Evolutionary conservation across 2,888 invertebrate genomes (phyloP), one percentile per base, ranked within the genome.

Genomic region (Drosophila acutilabella): DNA sequence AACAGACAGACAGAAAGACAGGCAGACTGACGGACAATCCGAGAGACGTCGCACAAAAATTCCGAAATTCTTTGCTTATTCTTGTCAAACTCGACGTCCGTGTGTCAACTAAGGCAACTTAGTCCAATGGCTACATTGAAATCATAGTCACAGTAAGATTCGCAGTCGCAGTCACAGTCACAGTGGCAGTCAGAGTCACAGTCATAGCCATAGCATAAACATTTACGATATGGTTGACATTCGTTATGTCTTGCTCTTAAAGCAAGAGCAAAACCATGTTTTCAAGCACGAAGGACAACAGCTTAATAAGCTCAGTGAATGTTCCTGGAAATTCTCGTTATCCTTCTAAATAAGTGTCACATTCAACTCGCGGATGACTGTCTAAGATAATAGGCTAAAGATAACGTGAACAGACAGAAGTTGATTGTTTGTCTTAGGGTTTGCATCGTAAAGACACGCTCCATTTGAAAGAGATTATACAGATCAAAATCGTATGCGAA

Each of bases 141-240:
- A 60, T 50, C 47, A 67, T 18, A 48, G 54, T 14, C 40, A 26
- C n/a, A 41, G 47, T 16, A 20, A 48, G 1, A 33, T 14, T 30
- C 48, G n/a, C 11, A 26, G 26, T 47, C 23, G 6, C n/a, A 26
- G 33, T 7, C 33, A 50, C 1, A 41, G 30, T 18, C 18, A 52
- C 26, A 14, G 26, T n/a, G n/a, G n/a, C n/a, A n/a, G n/a, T 26
- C 10, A 18, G n/a, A 36, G 54, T 18, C 18, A 18, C 6, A 36
- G 53, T 10, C 30, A 48, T 13, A 33, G 14, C 30, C 54, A 23
- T 11, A 26, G 52, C 73, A 79, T 81, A 67, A 71, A 85, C 77
- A 76, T 82, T 76, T 73, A 85, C 70, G 69, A 80, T 80, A 77
- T 53, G 68, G 41, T 53, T 56, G 66, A 14, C 64, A 51, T 48